phyloP scores from a whole-genome alignment of 2,888 invertebrate species.

The Acanthoscelides obtectus region DNA sequence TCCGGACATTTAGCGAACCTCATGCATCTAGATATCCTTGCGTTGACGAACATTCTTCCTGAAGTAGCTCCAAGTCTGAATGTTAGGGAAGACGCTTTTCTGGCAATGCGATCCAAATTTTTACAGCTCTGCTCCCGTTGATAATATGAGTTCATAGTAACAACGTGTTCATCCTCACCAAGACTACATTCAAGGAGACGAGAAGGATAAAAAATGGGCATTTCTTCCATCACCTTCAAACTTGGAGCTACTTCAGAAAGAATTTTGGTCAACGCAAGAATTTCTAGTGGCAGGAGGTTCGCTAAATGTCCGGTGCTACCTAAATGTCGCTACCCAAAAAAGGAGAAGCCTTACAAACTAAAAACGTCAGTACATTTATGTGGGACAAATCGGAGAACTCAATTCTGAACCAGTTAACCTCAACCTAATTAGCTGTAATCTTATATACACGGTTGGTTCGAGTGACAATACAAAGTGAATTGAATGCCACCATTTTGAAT shows the following conservation, averaged over 20 bases:
- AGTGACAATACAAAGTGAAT: too few relatives aligned
- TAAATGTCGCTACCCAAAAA: background rate
- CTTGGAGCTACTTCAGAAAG: constrained; percentile 28
- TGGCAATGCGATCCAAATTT: constrained; percentile 18
- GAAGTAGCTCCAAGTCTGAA: too few relatives aligned
- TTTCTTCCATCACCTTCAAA: constrained; percentile 21
- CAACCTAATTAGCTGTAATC: too few relatives aligned
- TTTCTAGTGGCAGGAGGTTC: constrained; percentile 22
- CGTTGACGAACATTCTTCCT: too few relatives aligned
- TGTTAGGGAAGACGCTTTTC: too few relatives aligned
- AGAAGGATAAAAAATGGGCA: constrained; percentile 14
- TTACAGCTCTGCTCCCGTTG: constrained; percentile 14
- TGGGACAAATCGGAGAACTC: too few relatives aligned
- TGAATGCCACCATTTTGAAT: too few relatives aligned
- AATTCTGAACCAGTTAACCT: too few relatives aligned
- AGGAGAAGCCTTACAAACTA: background rate
- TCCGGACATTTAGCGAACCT: too few relatives aligned
- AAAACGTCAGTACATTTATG: too few relatives aligned
- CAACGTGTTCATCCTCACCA: constrained; percentile 26
- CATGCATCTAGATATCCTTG: too few relatives aligned
- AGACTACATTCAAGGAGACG: constrained; percentile 19
- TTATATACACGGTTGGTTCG: too few relatives aligned
- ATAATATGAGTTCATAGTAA: constrained; percentile 26
- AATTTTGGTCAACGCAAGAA: constrained; percentile 18
- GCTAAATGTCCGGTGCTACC: constrained; percentile 19